Percentiles rank a stretch among this genome's conserved stretches.
These are phyloP conservation scores for Galerucella calmariensis DNA, from an alignment of 2,888 invertebrate species.

Conservation along the genomic window DNA sequence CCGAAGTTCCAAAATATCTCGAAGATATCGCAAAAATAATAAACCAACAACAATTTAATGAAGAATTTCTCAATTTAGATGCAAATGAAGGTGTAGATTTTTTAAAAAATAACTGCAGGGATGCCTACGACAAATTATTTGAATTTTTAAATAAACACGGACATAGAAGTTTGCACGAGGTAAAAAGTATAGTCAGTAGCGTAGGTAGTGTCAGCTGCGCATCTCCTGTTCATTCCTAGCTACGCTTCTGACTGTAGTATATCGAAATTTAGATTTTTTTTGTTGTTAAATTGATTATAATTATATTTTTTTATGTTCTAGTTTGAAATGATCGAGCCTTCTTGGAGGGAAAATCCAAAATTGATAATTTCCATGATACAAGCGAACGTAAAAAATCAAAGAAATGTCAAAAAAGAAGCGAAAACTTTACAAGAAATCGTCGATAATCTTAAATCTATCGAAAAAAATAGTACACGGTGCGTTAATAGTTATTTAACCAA, in stretches of 20 bases:
- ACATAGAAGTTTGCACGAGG: slow-evolving; percentile 76
- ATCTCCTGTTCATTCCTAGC: too few species aligned
- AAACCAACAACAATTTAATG: slow-evolving; percentile 54
- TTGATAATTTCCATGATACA: slow-evolving; percentile 74
- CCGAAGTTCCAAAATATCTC: slow-evolving; percentile 71
- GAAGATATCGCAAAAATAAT: slow-evolving; percentile 56
- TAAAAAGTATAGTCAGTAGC: slow-evolving; percentile 50
- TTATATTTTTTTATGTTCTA: slow-evolving; percentile 57
- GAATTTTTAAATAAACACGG: slow-evolving; percentile 77
- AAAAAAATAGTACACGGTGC: slow-evolving; percentile 66
- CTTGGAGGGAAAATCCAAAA: slow-evolving; percentile 75
- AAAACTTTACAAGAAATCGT: slow-evolving; percentile 66
- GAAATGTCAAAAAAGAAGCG: slow-evolving; percentile 47
- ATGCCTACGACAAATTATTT: slow-evolving; percentile 65
- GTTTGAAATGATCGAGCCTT: slow-evolving; percentile 75
- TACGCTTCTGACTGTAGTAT: too few species aligned
- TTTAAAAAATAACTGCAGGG: slow-evolving; percentile 68
- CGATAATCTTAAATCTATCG: slow-evolving; percentile 66
- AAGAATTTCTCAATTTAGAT: slow-evolving; percentile 67
- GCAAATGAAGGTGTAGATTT: slow-evolving; percentile 69
- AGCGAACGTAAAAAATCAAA: slow-evolving; percentile 62
- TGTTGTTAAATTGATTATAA: too few species aligned
- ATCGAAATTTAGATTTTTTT: too few species aligned
- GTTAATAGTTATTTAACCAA: not conserved
- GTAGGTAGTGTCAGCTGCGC: too few species aligned